Evolutionary conservation across 2,888 invertebrate species (phyloP), one percentile per base, ranked within the genome.

Genomic region (Drosophila mimica): DNA sequence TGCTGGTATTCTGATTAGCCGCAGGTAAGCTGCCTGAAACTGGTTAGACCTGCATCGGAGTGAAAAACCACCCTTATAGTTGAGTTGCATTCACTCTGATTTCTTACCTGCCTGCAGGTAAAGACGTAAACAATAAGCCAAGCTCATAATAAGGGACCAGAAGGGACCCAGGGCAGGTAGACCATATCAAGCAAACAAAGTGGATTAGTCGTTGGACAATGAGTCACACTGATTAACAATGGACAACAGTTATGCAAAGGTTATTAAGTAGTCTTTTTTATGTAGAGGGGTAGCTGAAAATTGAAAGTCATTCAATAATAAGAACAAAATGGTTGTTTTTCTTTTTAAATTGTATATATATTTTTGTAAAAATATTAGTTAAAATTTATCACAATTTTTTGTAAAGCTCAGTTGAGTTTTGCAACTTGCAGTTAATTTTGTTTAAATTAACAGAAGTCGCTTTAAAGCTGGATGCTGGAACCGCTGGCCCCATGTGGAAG

Each of bases 371-470:
- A 75, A 53, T 83, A 71, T 66, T 51, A 63, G 49, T 63, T 80
- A 80, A 86, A 86, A 88, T 79, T 31, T 90, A 88, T 88, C 88
- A 88, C 88, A 88, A 90, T 88, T 90, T 86, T 76, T 87, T 65
- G 46, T 88, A 88, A 88, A 88, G 88, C 88, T 88, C 74, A 77
- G 70, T 76, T 65, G 71, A 74, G 75, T 62, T 43, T 70, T 70
- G 74, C 88, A 81, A 59, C 88, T 85, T 91, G 81, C 83, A 58
- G 79, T 79, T 83, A 82, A 83, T 89, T 88, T 34, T 79, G 52
- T 20, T 31, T 48, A 80, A 80, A 84, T 76, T 72, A 88, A 81
- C 75, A 79, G 88, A 89, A 89, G 88, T 80, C 88, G 75, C 81
- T 6, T 84, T 89, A 89, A 85, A 85, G 81, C 77, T 74, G 74